Evolutionary conservation across 2,113 vertebrate genomes (phyloP).

Genomic region (Myrmecobius fasciatus): DNA sequence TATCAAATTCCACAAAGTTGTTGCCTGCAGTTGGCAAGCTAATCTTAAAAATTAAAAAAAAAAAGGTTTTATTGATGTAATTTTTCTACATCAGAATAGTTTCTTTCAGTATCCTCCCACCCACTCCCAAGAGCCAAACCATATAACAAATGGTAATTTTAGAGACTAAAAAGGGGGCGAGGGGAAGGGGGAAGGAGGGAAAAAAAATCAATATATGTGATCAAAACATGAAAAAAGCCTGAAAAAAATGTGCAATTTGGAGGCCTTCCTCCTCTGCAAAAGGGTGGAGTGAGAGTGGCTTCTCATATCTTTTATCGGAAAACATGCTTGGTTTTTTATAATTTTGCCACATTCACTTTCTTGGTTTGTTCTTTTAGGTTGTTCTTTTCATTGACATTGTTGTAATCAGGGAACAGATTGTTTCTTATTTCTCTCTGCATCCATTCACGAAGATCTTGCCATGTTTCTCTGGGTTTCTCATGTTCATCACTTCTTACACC

Average conservation of each 20-base stretch:
- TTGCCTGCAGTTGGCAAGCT: background rate
- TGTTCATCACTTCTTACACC: background rate
- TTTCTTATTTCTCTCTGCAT: background rate
- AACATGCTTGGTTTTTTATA: background rate
- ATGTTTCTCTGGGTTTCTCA: background rate
- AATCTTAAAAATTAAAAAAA: background rate
- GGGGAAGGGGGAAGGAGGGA: rapidly evolving
- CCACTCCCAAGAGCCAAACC: background rate
- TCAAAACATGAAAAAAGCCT: background rate
- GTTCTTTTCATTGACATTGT: background rate
- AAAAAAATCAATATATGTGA: background rate
- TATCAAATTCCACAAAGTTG: background rate
- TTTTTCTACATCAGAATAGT: background rate
- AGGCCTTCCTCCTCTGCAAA: background rate
- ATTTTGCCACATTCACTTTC: background rate
- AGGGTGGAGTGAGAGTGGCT: background rate
- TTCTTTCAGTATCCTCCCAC: background rate
- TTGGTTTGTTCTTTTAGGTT: background rate
- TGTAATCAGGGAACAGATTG: too few relatives aligned
- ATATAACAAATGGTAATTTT: background rate
- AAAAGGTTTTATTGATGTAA: background rate
- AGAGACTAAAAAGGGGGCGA: background rate
- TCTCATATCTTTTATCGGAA: background rate
- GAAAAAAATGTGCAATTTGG: background rate
- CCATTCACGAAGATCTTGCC: background rate